A percentile compares a stretch with the other conserved stretches of the same genome.
phyloP scores from a whole-genome alignment of 2,113 vertebrate species.

The Mesoclemmys tuberculata region DNA sequence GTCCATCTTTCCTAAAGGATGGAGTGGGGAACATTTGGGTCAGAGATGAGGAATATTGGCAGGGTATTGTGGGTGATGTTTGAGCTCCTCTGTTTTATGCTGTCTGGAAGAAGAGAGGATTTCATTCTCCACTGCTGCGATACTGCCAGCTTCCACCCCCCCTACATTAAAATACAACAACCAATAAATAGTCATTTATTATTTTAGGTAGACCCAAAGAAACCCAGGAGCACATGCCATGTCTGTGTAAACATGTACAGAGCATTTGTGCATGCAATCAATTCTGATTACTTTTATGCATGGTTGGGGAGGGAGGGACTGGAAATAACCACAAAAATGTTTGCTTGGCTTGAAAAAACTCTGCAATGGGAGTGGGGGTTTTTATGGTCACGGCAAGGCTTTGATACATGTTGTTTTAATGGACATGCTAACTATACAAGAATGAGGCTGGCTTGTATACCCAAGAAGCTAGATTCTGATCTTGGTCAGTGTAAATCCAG shows the following conservation, averaged over 20 bases:
- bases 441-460: background rate
- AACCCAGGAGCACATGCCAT: background rate
- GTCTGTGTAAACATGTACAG: background rate
- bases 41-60: background rate
- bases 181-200: background rate
- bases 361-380: background rate
- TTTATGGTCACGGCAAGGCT: background rate
- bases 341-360: background rate
- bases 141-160: background rate
- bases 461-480: background rate
- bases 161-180: background rate
- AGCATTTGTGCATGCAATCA: background rate
- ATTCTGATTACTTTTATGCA: background rate
- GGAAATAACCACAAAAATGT: background rate
- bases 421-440: background rate
- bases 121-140: background rate
- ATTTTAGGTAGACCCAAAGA: too few relatives aligned
- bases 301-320: background rate
- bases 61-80: background rate
- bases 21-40: background rate
- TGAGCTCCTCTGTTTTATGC: background rate
- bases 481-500: background rate
- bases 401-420: constrained; percentile 7
- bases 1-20: background rate
- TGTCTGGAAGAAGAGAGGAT: too few relatives aligned